These are phyloP conservation scores for Onthophagus taurus DNA, from an alignment of 1,140 invertebrate species.

Conservation along the genomic window DNA sequence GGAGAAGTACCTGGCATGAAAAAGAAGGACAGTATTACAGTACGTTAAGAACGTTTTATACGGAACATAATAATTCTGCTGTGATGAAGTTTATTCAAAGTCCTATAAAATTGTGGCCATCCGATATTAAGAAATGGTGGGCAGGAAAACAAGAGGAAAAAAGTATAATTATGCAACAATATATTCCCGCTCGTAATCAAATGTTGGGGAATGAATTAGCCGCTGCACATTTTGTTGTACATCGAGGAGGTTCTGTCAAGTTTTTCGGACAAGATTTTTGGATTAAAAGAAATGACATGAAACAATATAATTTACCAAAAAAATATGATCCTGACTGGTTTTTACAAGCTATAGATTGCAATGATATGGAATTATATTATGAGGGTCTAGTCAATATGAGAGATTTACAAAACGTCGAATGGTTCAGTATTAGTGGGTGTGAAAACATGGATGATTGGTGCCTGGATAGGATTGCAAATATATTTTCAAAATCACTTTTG, in stretches of 20 bases:
- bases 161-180: slow-evolving; percentile 38
- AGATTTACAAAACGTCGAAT: slow-evolving; percentile 49
- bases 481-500: slow-evolving; percentile 51
- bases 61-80: slow-evolving; percentile 35
- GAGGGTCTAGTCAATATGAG: slow-evolving; percentile 62
- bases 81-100: slow-evolving; percentile 39
- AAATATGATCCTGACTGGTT: slow-evolving; percentile 43
- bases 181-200: slow-evolving; percentile 40
- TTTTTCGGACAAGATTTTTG: slow-evolving; percentile 49
- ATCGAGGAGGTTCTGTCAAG: slow-evolving; percentile 56
- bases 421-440: slow-evolving; percentile 55
- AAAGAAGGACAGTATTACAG: slow-evolving; percentile 37
- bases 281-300: slow-evolving; percentile 44
- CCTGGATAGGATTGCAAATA: slow-evolving; percentile 51
- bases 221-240: slow-evolving; percentile 61
- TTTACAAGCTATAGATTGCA: slow-evolving; percentile 60
- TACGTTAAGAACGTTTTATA: slow-evolving; percentile 38
- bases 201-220: slow-evolving; percentile 60
- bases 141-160: slow-evolving; percentile 29
- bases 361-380: slow-evolving; percentile 50
- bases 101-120: slow-evolving; percentile 39
- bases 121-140: slow-evolving; percentile 39
- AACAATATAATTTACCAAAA: slow-evolving; percentile 45
- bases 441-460: slow-evolving; percentile 66
- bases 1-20: slow-evolving; percentile 38